Base-by-base conservation (phyloP, 2,888 invertebrate species). In the Zeuzera pyrina region DNA sequence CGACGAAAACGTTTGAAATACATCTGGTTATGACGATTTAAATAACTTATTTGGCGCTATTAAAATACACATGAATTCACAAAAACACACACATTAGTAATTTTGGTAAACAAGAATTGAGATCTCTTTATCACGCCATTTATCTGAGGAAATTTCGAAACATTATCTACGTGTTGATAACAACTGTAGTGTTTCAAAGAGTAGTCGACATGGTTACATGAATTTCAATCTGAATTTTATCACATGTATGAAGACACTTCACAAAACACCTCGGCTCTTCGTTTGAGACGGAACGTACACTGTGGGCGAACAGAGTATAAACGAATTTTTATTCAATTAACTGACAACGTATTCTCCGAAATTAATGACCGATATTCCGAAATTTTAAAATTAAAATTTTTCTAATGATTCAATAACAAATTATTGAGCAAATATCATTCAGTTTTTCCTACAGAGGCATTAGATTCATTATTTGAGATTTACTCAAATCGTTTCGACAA, bases 401-500 rank as follows among this genome's bases (percentile, higher is more conserved):
- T 26, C 13, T 13, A 26, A 26, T 13, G 11, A 7, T 12, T 26
- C 13, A 26, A 26, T 11, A 26, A 26, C n/a, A 13, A 26, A 26
- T 3, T 7, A 26, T 26, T 26, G 6, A 5, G 12, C 6, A 26
- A 12, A 7, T 26, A 26, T 12, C 26, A 13, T 6, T 26, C 12
- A 26, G n/a, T 12, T 26, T 26, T 26, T 26, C 26, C 13, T 26
- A 26, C 10, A 26, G 26, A 26, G 12, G 26, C 26, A 26, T 12
- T 26, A 12, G n/a, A 26, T 26, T 26, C 26, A 12, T 13, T 26
- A n/a, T 26, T 12, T 4, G 6, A 26, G 12, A 26, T 26, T 26
- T 26, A 12, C 12, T 7, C 5, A 8, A 24, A 11, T 11, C 24
- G 10, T 24, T 24, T 24, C 24, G 24, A 24, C 10, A 24, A 10